Base-by-base conservation (phyloP, 2,113 vertebrate genomes). In the Melanotaenia duboulayi region DNA sequence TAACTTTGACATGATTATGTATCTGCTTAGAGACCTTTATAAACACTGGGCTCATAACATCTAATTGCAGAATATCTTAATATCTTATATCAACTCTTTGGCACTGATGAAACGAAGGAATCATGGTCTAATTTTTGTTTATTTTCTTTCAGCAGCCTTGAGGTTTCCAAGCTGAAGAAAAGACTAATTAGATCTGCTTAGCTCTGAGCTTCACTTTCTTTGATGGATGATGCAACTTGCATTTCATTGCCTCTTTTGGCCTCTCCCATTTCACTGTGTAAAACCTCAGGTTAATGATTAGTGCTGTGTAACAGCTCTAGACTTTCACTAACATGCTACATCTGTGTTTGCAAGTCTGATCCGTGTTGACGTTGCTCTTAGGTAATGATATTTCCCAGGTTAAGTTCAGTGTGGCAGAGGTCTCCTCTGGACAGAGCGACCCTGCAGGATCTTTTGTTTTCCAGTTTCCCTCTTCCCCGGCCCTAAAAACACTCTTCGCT, bases 391-490 rank as follows among this genome's bases (percentile, higher is more conserved):
- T 76, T 61, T 67, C 17, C n/a, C n/a, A 68, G 19, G 58, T 69
- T 50, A 59, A 50, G 71, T 62, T 71, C 35, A 28, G 35, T 0
- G 22, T 17, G 35, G 16, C 44, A 65, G 65, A 63, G 56, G 68
- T 52, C 32, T 60, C 28, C 25, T 58, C 58, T 39, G 65, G 28
- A 57, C 40, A 55, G 16, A 13, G 1, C 19, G 19, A 64, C 39
- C 55, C n/a, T 56, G 69, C 62, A 56, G 69, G 49, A 70, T 70
- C 69, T 70, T 85, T 84, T 84, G 72, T 86, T 70, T 76, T 44
- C 20, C 55, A 0, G 44, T 6, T 32, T 10, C 44, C 61, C 48
- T 23, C 60, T 10, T 46, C 4, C 24, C 46, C 12, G 12, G 19
- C 52, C 73, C 22, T 52, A 9, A 44, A 51, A 76, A 44, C 58